Conservation (phyloP, 1,140 invertebrate genomes). For the Leptinotarsa defecta region DNA sequence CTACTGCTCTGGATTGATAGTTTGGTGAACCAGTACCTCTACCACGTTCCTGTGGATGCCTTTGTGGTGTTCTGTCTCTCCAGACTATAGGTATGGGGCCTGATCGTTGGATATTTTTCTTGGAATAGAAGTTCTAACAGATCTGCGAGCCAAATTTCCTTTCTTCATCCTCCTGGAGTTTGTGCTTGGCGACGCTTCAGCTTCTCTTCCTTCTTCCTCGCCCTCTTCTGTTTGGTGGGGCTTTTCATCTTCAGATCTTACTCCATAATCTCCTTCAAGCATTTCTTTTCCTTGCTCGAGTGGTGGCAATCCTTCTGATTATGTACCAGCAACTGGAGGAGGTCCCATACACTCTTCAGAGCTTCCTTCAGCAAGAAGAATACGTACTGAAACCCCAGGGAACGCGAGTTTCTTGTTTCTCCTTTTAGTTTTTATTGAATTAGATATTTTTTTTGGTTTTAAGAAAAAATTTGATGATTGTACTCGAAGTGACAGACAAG, state of each 20-base stretch:
- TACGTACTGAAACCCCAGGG: too few species aligned
- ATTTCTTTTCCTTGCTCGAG: constrained; percentile 43
- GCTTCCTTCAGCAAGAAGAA: constrained; percentile 42
- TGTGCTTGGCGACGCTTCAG: constrained; percentile 66
- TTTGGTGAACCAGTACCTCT: constrained; percentile 29
- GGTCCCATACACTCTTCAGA: constrained; percentile 51
- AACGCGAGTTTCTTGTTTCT: too few species aligned
- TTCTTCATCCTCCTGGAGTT: constrained; percentile 10
- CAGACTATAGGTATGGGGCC: not conserved
- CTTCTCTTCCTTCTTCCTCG: constrained; percentile 70
- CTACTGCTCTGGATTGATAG: constrained; percentile 32
- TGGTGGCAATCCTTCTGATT: constrained; percentile 42
- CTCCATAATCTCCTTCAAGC: constrained; percentile 51
- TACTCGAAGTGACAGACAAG: too few species aligned
- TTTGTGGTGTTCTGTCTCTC: constrained; percentile 14
- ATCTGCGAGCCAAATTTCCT: constrained; percentile 19
- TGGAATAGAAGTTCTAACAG: constrained; percentile 4
- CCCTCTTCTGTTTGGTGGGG: constrained; percentile 5
- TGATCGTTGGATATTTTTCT: not conserved
- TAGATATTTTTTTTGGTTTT: too few species aligned
- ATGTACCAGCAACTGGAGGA: constrained; percentile 48
- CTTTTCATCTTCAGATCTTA: constrained; percentile 33
- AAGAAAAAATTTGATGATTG: too few species aligned
- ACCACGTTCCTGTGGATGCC: constrained; percentile 56
- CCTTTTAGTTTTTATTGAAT: too few species aligned